Base-by-base conservation (phyloP, 2,888 invertebrate genomes). In the Pantelozetes paolii region DNA sequence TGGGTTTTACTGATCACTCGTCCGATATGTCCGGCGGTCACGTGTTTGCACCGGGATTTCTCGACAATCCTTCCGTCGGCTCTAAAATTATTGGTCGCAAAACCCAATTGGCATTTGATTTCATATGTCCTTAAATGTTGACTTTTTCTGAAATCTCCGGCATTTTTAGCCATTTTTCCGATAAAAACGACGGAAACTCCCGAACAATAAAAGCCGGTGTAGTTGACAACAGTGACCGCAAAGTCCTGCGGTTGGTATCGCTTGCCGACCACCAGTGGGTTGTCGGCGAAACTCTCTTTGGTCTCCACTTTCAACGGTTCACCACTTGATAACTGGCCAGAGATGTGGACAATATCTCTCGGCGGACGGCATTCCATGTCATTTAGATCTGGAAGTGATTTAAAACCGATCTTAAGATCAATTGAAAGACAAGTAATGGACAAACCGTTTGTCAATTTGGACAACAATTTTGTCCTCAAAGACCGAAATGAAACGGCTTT, bases 1-100 rank as follows among this genome's bases (percentile, higher is more conserved):
- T 96, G 93, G 83, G 92, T 87, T 2, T 90, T 85, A 1, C 91
- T 87, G 26, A 94, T 85, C 23, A 94, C 82, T 75, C 85, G 86
- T 78, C 93, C 92, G 6, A 97, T 82, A 77, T 87, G 86, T 48
- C 85, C 84, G 72, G 87, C 84, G 8, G 85, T 88, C 0, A 97
- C 86, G 82, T 91, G 90, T 71, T 84, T 82, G 81, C 85, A 91
- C 0, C 88, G 88, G 0, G 90, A 84, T 79, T 87, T 87, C 79
- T 89, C 89, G 0, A 89, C 83, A 5, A 90, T 85, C 82, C 85
- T 88, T 0, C 92, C 91, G 79, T 88, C 87, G 80, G 86, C 86
- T 79, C 88, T 89, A 80, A 87, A 87, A 77, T 86, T 89, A 76
- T 90, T 88, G 0, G 92, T 93, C 1, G 89, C 89, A 77, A 86